These are phyloP conservation scores for Callipepla californica DNA, from an alignment of 2,113 vertebrate species.

Conservation along the genomic window DNA sequence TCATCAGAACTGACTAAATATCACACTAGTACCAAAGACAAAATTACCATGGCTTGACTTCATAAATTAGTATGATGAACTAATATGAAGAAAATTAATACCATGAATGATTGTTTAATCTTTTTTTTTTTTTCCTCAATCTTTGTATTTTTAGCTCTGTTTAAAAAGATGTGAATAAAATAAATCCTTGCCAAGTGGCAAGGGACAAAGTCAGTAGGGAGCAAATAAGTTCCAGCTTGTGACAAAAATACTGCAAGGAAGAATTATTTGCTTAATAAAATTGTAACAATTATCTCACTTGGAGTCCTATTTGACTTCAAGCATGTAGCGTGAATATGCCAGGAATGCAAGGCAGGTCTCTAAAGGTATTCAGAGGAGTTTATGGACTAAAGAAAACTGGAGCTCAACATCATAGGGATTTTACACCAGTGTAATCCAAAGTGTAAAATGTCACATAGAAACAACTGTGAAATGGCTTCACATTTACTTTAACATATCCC, in stretches of 20 bases:
- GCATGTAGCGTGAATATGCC: conserved; percentile 1
- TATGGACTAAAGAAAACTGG: conserved; percentile 12
- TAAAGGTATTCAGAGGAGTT: not conserved
- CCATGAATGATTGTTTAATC: not conserved
- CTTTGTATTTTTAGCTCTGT: conserved; percentile 35
- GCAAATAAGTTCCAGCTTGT: conserved; percentile 59
- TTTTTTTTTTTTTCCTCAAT: not conserved
- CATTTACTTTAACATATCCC: not conserved
- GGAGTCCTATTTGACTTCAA: conserved; percentile 13
- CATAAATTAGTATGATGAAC: not conserved
- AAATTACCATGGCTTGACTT: conserved; percentile 20
- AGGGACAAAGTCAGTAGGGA: conserved; percentile 25
- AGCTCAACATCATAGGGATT: not conserved
- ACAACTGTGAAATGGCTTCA: conserved; percentile 3
- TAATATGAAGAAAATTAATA: not conserved
- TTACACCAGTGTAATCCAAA: conserved; percentile 33
- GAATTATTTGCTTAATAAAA: conserved; percentile 63
- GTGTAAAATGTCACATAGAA: conserved; percentile 42
- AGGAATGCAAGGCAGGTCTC: conserved; percentile 44
- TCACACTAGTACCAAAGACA: not conserved
- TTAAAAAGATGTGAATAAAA: conserved; percentile 24
- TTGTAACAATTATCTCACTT: conserved; percentile 21
- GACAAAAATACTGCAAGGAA: conserved; percentile 31
- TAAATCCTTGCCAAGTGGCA: conserved; percentile 29
- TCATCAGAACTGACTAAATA: not conserved